Percentiles rank a stretch among this genome's conserved stretches.
Evolutionary conservation across 1,140 invertebrate genomes (phyloP).

Genomic region (Conus betulinus): DNA sequence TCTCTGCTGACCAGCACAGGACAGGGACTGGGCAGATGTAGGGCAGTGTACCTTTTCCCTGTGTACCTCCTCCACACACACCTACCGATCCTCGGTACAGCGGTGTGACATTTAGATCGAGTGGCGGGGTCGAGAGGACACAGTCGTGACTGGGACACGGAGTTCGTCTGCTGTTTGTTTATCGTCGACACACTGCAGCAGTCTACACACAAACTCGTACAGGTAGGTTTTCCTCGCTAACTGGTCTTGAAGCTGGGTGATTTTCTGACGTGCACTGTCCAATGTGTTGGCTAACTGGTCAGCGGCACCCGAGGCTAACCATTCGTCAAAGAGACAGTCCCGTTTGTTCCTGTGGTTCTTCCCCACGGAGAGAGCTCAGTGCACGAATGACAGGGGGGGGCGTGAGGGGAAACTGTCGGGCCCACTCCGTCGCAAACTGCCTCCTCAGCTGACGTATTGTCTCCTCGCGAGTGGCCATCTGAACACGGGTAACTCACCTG

Average conservation of each 20-base stretch:
- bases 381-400: background rate
- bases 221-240: background rate
- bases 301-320: background rate
- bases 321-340: background rate
- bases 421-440: background rate
- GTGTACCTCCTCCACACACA: background rate
- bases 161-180: background rate
- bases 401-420: background rate
- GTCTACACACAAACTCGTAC: background rate
- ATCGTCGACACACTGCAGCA: background rate
- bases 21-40: background rate
- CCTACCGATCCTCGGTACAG: too few species aligned
- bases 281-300: background rate
- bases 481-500: background rate
- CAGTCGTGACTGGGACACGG: background rate
- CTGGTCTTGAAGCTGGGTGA: background rate
- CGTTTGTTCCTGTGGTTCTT: background rate
- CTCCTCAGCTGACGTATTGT: background rate
- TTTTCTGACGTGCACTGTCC: background rate
- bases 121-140: background rate
- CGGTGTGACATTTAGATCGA: background rate
- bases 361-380: background rate
- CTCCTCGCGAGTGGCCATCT: background rate
- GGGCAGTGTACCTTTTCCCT: background rate
- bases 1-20: background rate